These are phyloP conservation scores for Aramus guarauna DNA, from an alignment of 2,113 vertebrate species.

Conservation along the genomic window DNA sequence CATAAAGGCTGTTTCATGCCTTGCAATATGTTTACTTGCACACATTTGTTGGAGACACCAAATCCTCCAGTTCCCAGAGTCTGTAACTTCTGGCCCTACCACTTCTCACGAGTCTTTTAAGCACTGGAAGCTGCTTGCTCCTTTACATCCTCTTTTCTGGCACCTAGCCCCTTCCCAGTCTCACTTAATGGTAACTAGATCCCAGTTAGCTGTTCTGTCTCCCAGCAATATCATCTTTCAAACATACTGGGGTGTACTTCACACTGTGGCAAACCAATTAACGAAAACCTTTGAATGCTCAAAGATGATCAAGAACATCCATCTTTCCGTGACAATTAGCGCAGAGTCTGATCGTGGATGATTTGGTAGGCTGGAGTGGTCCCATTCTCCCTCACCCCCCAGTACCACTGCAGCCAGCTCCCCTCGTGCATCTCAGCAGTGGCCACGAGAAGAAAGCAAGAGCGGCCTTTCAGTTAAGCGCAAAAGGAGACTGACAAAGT, in stretches of 20 bases:
- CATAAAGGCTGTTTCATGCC: background rate
- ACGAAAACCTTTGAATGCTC: background rate
- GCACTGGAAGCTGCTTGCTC: background rate
- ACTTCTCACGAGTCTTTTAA: background rate
- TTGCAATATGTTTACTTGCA: background rate
- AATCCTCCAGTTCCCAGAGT: background rate
- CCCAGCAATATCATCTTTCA: background rate
- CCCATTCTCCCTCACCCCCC: background rate
- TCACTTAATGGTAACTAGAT: background rate
- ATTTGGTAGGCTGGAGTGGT: background rate
- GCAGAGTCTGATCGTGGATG: background rate
- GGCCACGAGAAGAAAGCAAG: background rate
- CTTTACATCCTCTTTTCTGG: background rate
- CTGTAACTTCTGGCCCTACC: background rate
- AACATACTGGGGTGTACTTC: background rate
- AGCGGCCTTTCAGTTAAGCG: rapidly evolving
- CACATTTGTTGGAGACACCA: background rate
- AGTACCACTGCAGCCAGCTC: background rate
- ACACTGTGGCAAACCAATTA: background rate
- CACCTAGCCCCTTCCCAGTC: background rate
- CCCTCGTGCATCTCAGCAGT: rapidly evolving
- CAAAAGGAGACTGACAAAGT: background rate
- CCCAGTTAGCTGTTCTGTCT: background rate
- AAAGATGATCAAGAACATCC: background rate
- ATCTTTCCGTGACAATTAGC: background rate